phyloP scores from a whole-genome alignment of 2,113 vertebrate species.

The Bostrychus sinensis region DNA sequence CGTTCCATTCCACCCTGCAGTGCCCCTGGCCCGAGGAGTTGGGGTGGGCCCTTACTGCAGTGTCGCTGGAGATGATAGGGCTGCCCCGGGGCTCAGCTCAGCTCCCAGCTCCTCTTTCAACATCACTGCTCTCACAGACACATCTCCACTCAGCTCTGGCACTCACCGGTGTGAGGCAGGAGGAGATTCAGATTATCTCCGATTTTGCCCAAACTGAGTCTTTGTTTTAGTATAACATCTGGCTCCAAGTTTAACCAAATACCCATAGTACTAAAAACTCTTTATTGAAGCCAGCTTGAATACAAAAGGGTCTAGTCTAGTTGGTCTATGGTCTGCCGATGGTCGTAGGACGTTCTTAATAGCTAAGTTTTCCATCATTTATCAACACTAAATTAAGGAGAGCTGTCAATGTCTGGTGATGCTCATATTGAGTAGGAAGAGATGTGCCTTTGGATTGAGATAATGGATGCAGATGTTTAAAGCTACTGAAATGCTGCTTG shows the following conservation, averaged over 20 bases:
- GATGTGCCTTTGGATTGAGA: too few relatives aligned
- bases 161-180: slow-evolving; percentile 27
- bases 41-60: slow-evolving; percentile 46
- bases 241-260: slow-evolving; percentile 2
- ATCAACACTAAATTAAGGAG: too few relatives aligned
- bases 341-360: too few relatives aligned
- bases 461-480: too few relatives aligned
- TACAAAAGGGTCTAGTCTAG: too few relatives aligned
- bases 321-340: too few relatives aligned
- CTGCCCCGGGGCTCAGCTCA: slow-evolving; percentile 60
- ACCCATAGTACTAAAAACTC: too few relatives aligned
- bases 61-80: slow-evolving; percentile 68
- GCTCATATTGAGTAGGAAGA: too few relatives aligned
- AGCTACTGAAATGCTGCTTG: too few relatives aligned
- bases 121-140: slow-evolving; percentile 31
- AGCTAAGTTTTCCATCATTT: too few relatives aligned
- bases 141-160: slow-evolving; percentile 43
- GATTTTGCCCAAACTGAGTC: slow-evolving; percentile 17
- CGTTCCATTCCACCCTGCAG: slow-evolving; percentile 44
- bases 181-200: slow-evolving; percentile 13
- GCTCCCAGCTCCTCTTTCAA: slow-evolving; percentile 44
- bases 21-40: slow-evolving; percentile 29
- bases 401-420: too few relatives aligned
- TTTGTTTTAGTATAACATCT: slow-evolving; percentile 13
- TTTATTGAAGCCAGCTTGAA: too few relatives aligned